Conservation (phyloP, 2,888 invertebrate genomes). For the Oscheius onirici region DNA sequence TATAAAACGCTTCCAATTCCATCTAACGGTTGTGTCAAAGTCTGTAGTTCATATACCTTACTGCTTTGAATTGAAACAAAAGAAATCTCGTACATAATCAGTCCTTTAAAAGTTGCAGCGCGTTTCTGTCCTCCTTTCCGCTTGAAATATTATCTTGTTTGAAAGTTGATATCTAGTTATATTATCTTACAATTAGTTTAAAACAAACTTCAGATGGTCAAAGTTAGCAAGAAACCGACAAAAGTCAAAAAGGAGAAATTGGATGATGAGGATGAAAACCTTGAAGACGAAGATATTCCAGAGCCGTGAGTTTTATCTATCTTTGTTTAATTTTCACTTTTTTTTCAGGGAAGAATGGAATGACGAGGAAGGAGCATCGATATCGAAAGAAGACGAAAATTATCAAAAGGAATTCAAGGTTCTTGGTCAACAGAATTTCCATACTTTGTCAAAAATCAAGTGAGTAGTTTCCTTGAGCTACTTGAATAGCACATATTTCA, state of each 20-base stretch:
- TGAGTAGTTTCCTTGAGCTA: conserved; percentile 17
- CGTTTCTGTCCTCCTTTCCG: neutral
- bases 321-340: too few relatives aligned
- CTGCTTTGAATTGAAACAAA: too few relatives aligned
- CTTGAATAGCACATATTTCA: conserved; percentile 23
- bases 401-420: conserved; percentile 36
- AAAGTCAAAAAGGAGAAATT: neutral
- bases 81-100: too few relatives aligned
- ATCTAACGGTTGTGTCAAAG: too few relatives aligned
- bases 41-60: too few relatives aligned
- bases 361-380: neutral
- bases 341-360: conserved; percentile 13
- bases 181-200: neutral
- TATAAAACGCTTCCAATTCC: too few relatives aligned
- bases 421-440: conserved; percentile 41
- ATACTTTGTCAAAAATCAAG: conserved; percentile 44
- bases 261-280: neutral
- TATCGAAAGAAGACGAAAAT: neutral
- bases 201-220: neutral
- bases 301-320: neutral
- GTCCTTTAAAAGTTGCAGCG: neutral
- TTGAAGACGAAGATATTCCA: conserved; percentile 14
- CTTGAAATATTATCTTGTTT: neutral
- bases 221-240: neutral
- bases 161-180: neutral